Base-by-base conservation (phyloP, 1,140 invertebrate species). In the Achatina immaculata region DNA sequence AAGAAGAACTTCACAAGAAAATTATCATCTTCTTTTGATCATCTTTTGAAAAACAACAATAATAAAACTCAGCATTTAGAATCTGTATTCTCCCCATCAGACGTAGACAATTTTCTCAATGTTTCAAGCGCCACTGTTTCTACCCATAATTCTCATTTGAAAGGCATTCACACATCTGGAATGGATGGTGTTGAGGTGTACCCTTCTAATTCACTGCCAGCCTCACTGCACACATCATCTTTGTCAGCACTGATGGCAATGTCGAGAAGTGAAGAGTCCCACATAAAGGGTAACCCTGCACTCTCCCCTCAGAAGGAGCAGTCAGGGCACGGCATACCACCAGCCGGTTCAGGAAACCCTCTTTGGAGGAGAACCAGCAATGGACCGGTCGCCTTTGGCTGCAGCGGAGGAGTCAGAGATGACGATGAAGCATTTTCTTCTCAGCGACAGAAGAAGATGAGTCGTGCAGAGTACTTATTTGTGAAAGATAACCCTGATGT, bases 391-490 rank as follows among this genome's bases (percentile, higher is more conserved):
- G 16, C 58, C 21, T 62, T 31, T 6, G 21, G 38, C 36, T 9
- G 38, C 31, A 4, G 43, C 9, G 71, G 43, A n/a, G 19, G 1
- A 45, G 19, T 42, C 1, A 80, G 58, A 72, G 78, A 80, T 38
- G 78, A 80, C 14, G 78, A 80, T 40, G 81, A 82, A 40, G 68
- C 66, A 21, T 82, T 78, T 71, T 82, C 75, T 51, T 84, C 83
- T 28, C 83, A 82, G 42, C 83, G 82, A 24, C 80, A 82, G 55
- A 83, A 80, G 42, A 85, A 85, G 43, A 65, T 81, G 34, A 81
- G 80, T 65, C 80, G 84, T 34, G 84, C 78, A n/a, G 84, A 85
- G 62, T 85, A 85, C 74, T 55, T 83, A 38, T 85, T 72, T 69
- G 77, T 85, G 19, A 80, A 83, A 65, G 79, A 83, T 66, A 85